Conservation (phyloP, 1,140 invertebrate genomes). For the Drosophila dunni region DNA sequence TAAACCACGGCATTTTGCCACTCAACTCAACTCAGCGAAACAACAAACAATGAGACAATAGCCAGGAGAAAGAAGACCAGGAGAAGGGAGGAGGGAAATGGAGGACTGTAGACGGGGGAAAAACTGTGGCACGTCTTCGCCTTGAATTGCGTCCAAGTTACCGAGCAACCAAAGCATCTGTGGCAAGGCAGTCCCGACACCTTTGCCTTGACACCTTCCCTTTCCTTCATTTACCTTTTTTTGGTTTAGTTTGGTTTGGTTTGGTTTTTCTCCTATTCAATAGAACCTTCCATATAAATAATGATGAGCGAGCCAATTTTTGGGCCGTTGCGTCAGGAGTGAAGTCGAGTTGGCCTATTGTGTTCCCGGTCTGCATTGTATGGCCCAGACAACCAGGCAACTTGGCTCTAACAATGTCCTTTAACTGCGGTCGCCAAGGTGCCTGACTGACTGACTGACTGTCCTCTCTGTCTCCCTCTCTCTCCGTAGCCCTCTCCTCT, state of each 20-base stretch:
- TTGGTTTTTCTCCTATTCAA: constrained; percentile 50
- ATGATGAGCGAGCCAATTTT: constrained; percentile 80
- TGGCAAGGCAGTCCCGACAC: constrained; percentile 61
- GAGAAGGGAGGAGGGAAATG: background rate
- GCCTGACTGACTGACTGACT: constrained; percentile 43
- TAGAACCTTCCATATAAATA: constrained; percentile 79
- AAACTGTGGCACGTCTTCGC: constrained; percentile 76
- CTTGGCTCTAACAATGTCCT: constrained; percentile 26
- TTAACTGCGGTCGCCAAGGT: constrained; percentile 74
- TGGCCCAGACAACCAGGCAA: constrained; percentile 43
- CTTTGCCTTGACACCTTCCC: constrained; percentile 77
- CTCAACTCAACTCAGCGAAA: constrained; percentile 48
- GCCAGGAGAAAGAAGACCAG: constrained; percentile 16
- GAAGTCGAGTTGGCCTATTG: constrained; percentile 53
- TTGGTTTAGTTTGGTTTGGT: background rate
- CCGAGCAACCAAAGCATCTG: constrained; percentile 38
- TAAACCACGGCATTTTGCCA: constrained; percentile 67
- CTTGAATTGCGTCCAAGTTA: constrained; percentile 35
- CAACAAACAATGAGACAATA: constrained; percentile 63
- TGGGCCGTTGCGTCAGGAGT: constrained; percentile 73
- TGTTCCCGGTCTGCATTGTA: constrained; percentile 46
- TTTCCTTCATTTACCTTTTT: constrained; percentile 1
- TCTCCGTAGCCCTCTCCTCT: no score
- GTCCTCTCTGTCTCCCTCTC: background rate
- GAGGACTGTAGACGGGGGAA: constrained; percentile 49